Evolutionary conservation across 2,888 invertebrate genomes (phyloP).

Genomic region (Campopleginae sp.): DNA sequence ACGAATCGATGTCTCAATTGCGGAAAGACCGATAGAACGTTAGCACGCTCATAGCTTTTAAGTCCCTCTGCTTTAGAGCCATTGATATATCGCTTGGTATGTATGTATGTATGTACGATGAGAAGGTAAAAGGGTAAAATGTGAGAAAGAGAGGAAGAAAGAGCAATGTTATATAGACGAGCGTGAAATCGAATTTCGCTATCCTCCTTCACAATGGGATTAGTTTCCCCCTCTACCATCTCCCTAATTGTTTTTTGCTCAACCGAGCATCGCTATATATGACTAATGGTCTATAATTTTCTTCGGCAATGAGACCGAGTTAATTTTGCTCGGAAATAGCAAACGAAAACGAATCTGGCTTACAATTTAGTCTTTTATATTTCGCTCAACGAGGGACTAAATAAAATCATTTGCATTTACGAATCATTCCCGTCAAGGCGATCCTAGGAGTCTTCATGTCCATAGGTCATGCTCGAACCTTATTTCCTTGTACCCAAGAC

Average conservation of each 20-base stretch:
- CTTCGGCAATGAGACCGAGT: constrained; percentile 67
- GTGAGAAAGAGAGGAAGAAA: constrained; percentile 42
- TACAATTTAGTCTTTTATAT: constrained; percentile 64
- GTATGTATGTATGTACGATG: constrained; percentile 18
- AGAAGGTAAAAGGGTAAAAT: constrained; percentile 44
- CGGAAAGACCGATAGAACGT: background rate
- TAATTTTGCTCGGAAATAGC: constrained; percentile 35
- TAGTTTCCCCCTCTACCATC: constrained; percentile 67
- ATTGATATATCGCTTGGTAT: background rate
- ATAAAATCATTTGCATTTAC: background rate
- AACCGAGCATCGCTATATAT: constrained; percentile 62
- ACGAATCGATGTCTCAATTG: constrained; percentile 71
- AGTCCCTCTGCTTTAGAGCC: constrained; percentile 10
- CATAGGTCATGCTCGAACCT: background rate
- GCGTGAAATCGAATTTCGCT: constrained; percentile 63
- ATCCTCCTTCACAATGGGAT: constrained; percentile 61
- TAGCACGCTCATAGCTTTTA: constrained; percentile 6
- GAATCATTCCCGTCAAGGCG: background rate
- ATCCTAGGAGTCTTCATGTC: background rate
- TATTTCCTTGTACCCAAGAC: background rate
- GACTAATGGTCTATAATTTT: constrained; percentile 74
- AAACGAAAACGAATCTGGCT: constrained; percentile 67
- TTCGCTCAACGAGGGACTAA: constrained; percentile 26
- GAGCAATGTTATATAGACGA: constrained; percentile 38
- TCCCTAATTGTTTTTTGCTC: constrained; percentile 71